Base-by-base conservation (phyloP, 2,888 invertebrate genomes). In the Parapristionchus giblindavisi region DNA sequence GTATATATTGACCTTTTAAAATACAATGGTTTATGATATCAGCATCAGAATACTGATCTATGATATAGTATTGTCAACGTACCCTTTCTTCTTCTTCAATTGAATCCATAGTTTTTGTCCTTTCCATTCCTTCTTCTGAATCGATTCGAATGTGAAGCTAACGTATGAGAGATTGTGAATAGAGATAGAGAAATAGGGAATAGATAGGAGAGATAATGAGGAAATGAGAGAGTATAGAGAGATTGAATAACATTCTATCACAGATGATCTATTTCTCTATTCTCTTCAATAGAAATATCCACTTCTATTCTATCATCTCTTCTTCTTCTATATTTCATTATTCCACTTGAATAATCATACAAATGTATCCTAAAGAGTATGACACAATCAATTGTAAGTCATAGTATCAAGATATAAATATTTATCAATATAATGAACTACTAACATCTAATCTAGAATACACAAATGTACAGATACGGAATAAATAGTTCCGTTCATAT, bases 51-150 rank as follows among this genome's bases (percentile, higher is more conserved):
- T n/a, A n/a, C n/a, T n/a, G n/a, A n/a, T n/a, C n/a, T n/a, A n/a
- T n/a, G n/a, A 27, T 8, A 58, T 17, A 24, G 17, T 24, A 61
- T 3, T 61, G 38, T 14, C 17, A 43, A 43, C 43, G 8, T 17
- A 17, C 61, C 61, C 34, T 61, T 11, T 34, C 11, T 5, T 34
- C 36, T 17, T 61, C 61, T n/a, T 61, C 61, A 0, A 61, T 61
- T n/a, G 61, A 61, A 36, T 61, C 61, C 61, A 61, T 61, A 24
- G 61, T 61, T 61, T 34, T 29, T 11, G 34, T 34, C 38, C 61
- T 17, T 21, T 61, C 61, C 61, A 61, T 61, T 36, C 38, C n/a
- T n/a, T 38, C n/a, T 14, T 6, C 24, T 8, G 2, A 61, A 27
- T 2, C 3, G 27, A 27, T 27, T 3, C 17, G 24, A 24, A 24